These are phyloP conservation scores for Sialis fuliginosa DNA, from an alignment of 2,888 invertebrate genomes.

Conservation along the genomic window DNA sequence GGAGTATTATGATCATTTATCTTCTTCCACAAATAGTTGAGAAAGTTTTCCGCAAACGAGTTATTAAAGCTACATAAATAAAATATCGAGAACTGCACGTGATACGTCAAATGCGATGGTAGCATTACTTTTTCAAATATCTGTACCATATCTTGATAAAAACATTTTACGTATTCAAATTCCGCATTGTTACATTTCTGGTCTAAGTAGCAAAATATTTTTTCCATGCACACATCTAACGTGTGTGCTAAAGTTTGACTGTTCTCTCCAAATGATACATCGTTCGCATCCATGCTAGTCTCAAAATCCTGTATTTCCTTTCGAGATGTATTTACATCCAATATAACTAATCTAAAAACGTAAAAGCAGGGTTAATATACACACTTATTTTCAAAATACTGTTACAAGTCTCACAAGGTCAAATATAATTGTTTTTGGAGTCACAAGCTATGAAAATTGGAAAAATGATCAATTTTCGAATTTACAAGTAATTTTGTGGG, in stretches of 20 bases:
- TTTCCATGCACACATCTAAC: constrained; percentile 62
- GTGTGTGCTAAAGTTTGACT: constrained; percentile 40
- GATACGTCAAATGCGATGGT: constrained; percentile 66
- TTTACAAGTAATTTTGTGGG: too few species aligned
- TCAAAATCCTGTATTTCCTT: constrained; percentile 32
- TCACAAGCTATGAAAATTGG: too few species aligned
- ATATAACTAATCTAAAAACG: constrained; percentile 43
- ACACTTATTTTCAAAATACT: background rate
- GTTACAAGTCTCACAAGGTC: background rate
- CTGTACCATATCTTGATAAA: constrained; percentile 41
- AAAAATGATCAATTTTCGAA: too few species aligned
- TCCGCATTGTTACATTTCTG: constrained; percentile 31
- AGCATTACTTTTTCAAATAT: constrained; percentile 68
- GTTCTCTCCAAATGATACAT: constrained; percentile 28
- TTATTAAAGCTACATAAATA: constrained; percentile 47
- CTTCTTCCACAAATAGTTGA: constrained; percentile 56
- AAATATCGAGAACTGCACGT: constrained; percentile 62
- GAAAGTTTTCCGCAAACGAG: constrained; percentile 39
- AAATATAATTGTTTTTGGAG: too few species aligned
- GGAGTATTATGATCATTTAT: constrained; percentile 46
- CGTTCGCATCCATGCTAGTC: constrained; percentile 25
- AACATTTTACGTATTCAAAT: constrained; percentile 33
- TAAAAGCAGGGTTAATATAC: constrained; percentile 6
- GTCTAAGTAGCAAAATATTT: constrained; percentile 51
- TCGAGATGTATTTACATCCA: constrained; percentile 55